phyloP scores from a whole-genome alignment of 2,888 invertebrate species.

The Drosophila stalkeri region DNA sequence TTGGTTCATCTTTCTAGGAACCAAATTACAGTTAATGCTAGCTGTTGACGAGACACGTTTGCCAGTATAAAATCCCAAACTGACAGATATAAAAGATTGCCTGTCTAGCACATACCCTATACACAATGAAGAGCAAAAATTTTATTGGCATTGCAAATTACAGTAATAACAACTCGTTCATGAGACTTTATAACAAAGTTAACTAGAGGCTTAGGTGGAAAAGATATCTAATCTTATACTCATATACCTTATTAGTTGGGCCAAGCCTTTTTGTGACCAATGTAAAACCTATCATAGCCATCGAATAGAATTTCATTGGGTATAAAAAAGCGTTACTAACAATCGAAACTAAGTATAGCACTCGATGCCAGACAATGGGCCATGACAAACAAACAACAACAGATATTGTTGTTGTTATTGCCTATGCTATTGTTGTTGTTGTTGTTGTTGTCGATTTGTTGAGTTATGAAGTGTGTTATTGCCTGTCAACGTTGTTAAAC shows the following conservation, averaged over 20 bases:
- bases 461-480: conserved; percentile 52
- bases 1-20: conserved; percentile 51
- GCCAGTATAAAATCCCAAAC: conserved; percentile 9
- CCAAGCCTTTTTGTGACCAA: not conserved
- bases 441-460: conserved; percentile 35
- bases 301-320: not conserved
- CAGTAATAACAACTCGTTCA: too few species aligned
- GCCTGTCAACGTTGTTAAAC: conserved; percentile 60
- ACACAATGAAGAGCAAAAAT: too few species aligned
- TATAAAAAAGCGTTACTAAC: conserved; percentile 19
- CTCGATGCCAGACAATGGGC: conserved; percentile 45
- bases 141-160: too few species aligned
- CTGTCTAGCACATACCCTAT: not conserved
- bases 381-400: conserved; percentile 51
- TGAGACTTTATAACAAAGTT: too few species aligned
- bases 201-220: too few species aligned
- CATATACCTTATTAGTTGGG: too few species aligned
- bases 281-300: not conserved
- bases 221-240: too few species aligned
- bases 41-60: conserved; percentile 57
- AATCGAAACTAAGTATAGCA: conserved; percentile 38
- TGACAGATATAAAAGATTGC: not conserved
- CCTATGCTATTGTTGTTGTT: conserved; percentile 1
- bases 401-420: not conserved
- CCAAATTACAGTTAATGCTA: conserved; percentile 44